Evolutionary conservation across 2,113 vertebrate species (phyloP).

Genomic region (Chunga burmeisteri): DNA sequence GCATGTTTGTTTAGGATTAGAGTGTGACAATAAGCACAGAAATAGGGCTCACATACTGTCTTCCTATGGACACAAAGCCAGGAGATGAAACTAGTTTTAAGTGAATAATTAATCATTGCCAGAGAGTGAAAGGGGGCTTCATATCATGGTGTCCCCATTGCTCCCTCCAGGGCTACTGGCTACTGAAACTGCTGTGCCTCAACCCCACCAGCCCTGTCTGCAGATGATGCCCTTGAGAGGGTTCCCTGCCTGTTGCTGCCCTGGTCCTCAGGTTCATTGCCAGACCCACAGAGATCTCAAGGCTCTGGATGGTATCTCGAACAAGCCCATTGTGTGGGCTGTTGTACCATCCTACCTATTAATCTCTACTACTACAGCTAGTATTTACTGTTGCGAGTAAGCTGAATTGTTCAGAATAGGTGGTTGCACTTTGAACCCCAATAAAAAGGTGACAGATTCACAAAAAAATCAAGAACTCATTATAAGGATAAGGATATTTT

Average conservation of each 20-base stretch:
- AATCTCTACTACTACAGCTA: neutral
- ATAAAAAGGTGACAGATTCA: neutral
- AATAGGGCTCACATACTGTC: neutral
- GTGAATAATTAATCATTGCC: neutral
- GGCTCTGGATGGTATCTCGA: neutral
- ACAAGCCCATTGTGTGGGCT: neutral
- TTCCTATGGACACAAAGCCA: neutral
- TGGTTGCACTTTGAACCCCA: neutral
- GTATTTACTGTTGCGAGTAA: neutral
- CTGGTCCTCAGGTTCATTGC: neutral
- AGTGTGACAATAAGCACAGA: neutral
- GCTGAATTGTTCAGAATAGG: neutral
- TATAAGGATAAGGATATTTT: neutral
- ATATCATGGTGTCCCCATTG: neutral
- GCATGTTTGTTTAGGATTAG: constrained; percentile 5
- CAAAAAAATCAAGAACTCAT: neutral
- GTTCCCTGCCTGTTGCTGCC: neutral
- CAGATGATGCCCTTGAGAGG: neutral
- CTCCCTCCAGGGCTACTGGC: neutral
- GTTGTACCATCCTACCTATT: neutral
- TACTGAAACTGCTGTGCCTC: neutral
- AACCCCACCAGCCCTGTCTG: neutral
- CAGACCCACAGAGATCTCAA: neutral
- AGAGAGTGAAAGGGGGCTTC: neutral
- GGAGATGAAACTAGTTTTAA: neutral